Base-by-base conservation (phyloP, 2,888 invertebrate genomes). In the Cryptocheilus praepositus region DNA sequence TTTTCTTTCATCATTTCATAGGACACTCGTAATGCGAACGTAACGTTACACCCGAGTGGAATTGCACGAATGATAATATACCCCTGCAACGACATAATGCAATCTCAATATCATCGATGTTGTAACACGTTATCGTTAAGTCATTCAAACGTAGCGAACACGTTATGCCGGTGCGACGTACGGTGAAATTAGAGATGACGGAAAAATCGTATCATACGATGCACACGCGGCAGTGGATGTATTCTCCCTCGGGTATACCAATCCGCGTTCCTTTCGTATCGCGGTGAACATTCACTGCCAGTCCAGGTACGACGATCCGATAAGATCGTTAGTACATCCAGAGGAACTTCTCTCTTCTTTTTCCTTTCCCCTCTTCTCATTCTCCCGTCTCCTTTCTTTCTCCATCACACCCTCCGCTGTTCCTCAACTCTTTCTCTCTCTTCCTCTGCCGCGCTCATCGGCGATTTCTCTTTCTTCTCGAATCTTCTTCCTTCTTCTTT, bases 201-300 rank as follows among this genome's bases (percentile, higher is more conserved):
- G 36, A 36, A 36, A 36, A 36, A 36, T 36, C 15, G 22, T 21
- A n/a, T 25, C 53, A 2, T 15, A 28, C 36, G 28, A 8, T 16
- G 11, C 54, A 15, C n/a, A 36, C 22, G 25, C 4, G 54, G 19
- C 43, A 45, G 54, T 7, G 36, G 36, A 36, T 11, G 11, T 36
- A 36, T 36, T 25, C 25, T 25, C 7, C 36, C 36, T 36, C 2
- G 11, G 36, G 36, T 61, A 43, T 65, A 54, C 49, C 49, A 28
- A 13, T 28, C 64, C 61, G 70, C 71, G 77, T 77, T 73, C 74
- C 65, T 73, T 71, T 74, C 61, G 62, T 71, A 70, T 72, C 55
- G 61, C 61, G 66, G 66, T 57, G 57, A 55, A 67, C 64, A 62
- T 70, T 74, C 68, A 74, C 74, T 77, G 77, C 68, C 70, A 55